Percentiles rank a stretch among this genome's conserved stretches.
Conservation (phyloP, 2,113 vertebrate genomes). For the Felis catus region DNA sequence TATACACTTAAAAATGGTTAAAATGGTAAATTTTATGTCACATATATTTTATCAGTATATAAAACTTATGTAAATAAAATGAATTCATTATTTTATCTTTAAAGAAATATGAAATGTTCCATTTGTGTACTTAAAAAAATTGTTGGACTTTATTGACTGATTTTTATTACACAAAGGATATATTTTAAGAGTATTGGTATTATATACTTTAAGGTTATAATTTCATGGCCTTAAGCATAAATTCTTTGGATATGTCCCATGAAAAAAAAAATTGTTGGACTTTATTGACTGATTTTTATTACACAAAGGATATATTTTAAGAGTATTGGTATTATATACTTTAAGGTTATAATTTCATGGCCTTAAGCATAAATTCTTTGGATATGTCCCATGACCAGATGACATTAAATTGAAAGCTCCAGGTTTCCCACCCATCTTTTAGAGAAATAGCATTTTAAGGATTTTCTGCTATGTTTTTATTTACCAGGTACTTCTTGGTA, state of each 20-base stretch:
- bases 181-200: background rate
- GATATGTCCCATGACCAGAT: background rate
- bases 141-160: background rate
- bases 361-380: background rate
- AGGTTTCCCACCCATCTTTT: slow-evolving; percentile 15
- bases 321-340: background rate
- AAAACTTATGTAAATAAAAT: background rate
- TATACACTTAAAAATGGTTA: background rate
- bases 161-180: background rate
- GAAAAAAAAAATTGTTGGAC: background rate
- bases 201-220: slow-evolving; percentile 7
- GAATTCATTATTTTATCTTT: background rate
- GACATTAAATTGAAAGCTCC: slow-evolving; percentile 37
- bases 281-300: background rate
- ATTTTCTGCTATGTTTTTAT: slow-evolving; percentile 22
- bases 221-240: background rate
- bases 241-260: background rate
- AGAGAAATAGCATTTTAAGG: slow-evolving; percentile 24
- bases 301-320: background rate
- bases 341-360: slow-evolving; percentile 7
- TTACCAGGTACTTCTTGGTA: slow-evolving; percentile 11
- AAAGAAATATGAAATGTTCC: background rate
- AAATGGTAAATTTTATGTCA: background rate
- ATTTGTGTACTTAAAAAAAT: background rate
- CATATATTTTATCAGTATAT: background rate